Evolutionary conservation across 2,113 vertebrate genomes (phyloP).

Genomic region (Gasterosteus aculeatus): DNA sequence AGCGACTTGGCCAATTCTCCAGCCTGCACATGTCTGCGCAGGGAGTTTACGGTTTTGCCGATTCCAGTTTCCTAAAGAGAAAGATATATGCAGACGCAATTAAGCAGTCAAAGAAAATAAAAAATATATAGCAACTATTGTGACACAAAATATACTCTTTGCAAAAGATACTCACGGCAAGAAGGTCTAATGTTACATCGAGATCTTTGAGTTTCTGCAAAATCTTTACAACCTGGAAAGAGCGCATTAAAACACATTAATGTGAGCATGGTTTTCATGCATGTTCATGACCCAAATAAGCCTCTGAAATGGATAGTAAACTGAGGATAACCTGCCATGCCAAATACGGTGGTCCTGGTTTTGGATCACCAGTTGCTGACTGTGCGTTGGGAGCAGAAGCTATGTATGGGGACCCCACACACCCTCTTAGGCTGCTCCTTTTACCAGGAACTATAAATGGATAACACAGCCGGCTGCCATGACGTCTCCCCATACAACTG

Average conservation of each 20-base stretch:
- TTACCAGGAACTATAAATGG: conserved; percentile 80
- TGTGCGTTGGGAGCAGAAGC: conserved; percentile 72
- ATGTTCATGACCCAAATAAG: neutral
- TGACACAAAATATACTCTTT: neutral
- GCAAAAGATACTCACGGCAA: conserved; percentile 81
- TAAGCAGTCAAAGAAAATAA: conserved; percentile 3
- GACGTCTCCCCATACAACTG: neutral
- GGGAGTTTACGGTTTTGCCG: conserved; percentile 83
- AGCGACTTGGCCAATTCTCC: conserved; percentile 83
- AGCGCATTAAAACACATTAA: conserved; percentile 15
- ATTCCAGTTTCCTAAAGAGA: conserved; percentile 85
- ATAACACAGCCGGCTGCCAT: conserved; percentile 42
- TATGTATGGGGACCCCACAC: conserved; percentile 69
- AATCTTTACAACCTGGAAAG: conserved; percentile 83
- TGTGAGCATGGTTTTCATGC: neutral
- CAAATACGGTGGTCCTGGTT: conserved; percentile 68
- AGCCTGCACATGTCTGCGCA: conserved; percentile 81
- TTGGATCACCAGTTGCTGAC: conserved; percentile 76
- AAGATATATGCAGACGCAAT: neutral
- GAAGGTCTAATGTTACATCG: conserved; percentile 85
- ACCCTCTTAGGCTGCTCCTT: conserved; percentile 52
- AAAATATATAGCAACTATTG: neutral
- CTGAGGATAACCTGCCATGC: conserved; percentile 30
- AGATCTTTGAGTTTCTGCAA: conserved; percentile 84
- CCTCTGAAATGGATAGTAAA: neutral